A percentile compares a stretch with the other conserved stretches of the same genome.
phyloP scores from a whole-genome alignment of 2,113 vertebrate species.

The Corydoras maculifer region DNA sequence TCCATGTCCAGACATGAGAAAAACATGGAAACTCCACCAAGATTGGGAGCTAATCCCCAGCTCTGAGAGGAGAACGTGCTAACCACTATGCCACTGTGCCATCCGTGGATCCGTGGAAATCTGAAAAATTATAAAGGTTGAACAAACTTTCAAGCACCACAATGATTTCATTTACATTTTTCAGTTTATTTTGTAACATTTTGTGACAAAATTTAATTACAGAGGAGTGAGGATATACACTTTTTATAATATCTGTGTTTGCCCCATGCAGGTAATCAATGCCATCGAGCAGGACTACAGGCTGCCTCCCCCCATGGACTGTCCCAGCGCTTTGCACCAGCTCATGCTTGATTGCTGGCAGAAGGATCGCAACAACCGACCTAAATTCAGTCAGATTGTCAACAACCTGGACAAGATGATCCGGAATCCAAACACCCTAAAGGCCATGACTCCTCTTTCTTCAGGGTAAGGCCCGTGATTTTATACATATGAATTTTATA shows the following conservation, averaged over 20 bases:
- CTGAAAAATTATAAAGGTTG: too few species aligned
- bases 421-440: slow-evolving; percentile 93
- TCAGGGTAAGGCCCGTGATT: slow-evolving; percentile 73
- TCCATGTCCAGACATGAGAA: too few species aligned
- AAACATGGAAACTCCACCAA: too few species aligned
- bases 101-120: too few species aligned
- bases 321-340: slow-evolving; percentile 91
- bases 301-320: slow-evolving; percentile 94
- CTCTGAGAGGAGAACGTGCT: too few species aligned
- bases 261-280: slow-evolving; percentile 83
- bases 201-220: too few species aligned
- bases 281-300: slow-evolving; percentile 96
- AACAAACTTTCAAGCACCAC: too few species aligned
- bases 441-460: slow-evolving; percentile 92
- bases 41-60: too few species aligned
- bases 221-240: too few species aligned
- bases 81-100: too few species aligned
- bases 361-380: slow-evolving; percentile 93
- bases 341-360: slow-evolving; percentile 99
- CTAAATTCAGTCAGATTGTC: slow-evolving; percentile 95
- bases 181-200: too few species aligned
- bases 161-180: too few species aligned
- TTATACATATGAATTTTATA: not conserved
- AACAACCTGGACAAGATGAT: slow-evolving; percentile 99
- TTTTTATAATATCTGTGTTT: slow-evolving; percentile 34